These are phyloP conservation scores for Holacanthus passer DNA, from an alignment of 2,113 vertebrate species.

Conservation along the genomic window DNA sequence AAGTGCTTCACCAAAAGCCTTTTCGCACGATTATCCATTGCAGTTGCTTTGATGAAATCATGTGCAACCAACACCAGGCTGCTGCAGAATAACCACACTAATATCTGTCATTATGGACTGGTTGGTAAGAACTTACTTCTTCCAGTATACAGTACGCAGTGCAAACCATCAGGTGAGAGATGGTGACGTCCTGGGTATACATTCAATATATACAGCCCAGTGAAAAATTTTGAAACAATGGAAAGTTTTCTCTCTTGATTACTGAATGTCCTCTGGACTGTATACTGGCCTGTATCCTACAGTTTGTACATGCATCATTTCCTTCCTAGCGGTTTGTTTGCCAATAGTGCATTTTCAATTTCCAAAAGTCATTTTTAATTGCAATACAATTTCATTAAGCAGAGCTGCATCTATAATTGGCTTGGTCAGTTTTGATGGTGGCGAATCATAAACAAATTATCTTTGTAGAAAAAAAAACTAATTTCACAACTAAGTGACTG, in stretches of 20 bases:
- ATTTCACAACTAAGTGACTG: constrained; percentile 24
- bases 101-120: not conserved
- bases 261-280: not conserved
- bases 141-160: not conserved
- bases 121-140: not conserved
- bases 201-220: not conserved
- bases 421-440: constrained; percentile 22
- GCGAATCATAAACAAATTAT: constrained; percentile 22
- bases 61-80: not conserved
- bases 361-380: constrained; percentile 38
- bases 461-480: constrained; percentile 13
- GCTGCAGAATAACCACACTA: not conserved
- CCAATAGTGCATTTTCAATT: not conserved
- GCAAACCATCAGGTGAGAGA: constrained; percentile 1
- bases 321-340: not conserved
- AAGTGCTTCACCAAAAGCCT: not conserved
- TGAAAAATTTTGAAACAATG: constrained; percentile 7
- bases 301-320: not conserved
- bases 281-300: no score
- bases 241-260: not conserved
- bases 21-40: not conserved
- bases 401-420: constrained; percentile 21
- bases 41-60: constrained; percentile 4
- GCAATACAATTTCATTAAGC: constrained; percentile 16
- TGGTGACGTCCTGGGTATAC: not conserved